Evolutionary conservation across 2,888 invertebrate genomes (phyloP).

Genomic region (Xanthorhoe designata): DNA sequence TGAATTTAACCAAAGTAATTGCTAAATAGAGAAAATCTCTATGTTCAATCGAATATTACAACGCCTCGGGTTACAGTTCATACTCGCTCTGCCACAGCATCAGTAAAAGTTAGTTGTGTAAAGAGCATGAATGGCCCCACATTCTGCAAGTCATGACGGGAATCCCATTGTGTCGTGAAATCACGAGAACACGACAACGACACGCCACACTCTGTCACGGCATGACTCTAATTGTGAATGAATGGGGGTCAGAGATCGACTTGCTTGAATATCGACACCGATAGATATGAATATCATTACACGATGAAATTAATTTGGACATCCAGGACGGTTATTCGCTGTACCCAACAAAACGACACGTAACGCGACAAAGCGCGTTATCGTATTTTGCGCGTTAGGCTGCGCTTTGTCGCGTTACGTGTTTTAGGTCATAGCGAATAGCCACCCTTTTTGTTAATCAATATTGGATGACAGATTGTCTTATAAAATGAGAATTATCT

Average conservation of each 20-base stretch:
- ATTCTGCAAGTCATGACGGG: conserved; percentile 79
- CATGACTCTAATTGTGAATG: conserved; percentile 82
- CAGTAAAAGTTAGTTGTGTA: conserved; percentile 21
- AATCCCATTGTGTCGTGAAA: conserved; percentile 80
- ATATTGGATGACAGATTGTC: too few species aligned
- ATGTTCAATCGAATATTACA: conserved; percentile 21
- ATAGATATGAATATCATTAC: conserved; percentile 66
- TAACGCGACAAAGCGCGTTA: too few species aligned
- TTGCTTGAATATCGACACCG: conserved; percentile 60
- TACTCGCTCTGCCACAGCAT: conserved; percentile 17
- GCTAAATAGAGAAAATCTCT: conserved; percentile 27
- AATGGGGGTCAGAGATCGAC: conserved; percentile 80
- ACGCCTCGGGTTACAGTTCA: conserved; percentile 24
- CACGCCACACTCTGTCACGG: conserved; percentile 65
- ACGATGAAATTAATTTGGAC: conserved; percentile 36
- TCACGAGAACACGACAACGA: conserved; percentile 72
- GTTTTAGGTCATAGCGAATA: too few species aligned
- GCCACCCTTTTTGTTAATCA: too few species aligned
- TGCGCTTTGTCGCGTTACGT: too few species aligned
- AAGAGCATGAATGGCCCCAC: conserved; percentile 73
- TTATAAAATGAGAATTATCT: background rate
- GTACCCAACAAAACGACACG: background rate
- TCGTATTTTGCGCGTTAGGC: too few species aligned
- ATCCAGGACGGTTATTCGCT: background rate
- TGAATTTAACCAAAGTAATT: conserved; percentile 11